Conservation (phyloP, 1,140 invertebrate genomes). For the Brachionus paranguensis region DNA sequence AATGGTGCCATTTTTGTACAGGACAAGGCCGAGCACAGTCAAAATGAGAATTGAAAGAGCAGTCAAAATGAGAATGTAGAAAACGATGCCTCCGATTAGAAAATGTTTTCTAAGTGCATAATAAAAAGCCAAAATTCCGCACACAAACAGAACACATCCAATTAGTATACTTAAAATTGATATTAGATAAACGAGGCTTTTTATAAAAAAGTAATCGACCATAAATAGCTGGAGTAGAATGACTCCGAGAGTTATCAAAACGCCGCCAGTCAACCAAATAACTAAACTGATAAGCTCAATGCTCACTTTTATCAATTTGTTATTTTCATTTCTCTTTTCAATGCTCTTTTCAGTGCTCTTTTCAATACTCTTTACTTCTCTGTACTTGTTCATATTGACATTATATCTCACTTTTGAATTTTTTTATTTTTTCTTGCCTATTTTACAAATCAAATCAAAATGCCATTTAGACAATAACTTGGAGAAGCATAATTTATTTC, state of each 20-base stretch:
- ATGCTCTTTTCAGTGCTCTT: too few species aligned
- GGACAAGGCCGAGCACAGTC: background rate
- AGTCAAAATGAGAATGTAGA: background rate
- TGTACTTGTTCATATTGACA: background rate
- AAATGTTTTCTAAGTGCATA: background rate
- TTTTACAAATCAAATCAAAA: background rate
- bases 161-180: background rate
- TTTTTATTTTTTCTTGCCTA: background rate
- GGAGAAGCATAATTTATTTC: background rate
- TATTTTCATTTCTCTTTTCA: background rate
- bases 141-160: background rate
- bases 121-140: background rate
- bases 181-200: background rate
- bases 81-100: background rate
- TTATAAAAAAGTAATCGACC: background rate
- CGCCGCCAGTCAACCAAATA: background rate
- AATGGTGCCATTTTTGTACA: background rate
- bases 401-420: background rate
- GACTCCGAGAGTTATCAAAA: background rate
- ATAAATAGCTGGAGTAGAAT: background rate
- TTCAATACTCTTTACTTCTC: background rate
- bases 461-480: background rate
- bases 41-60: background rate
- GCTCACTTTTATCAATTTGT: background rate
- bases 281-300: background rate